phyloP scores from a whole-genome alignment of 2,888 invertebrate species.

The Xiphydria camelus region DNA sequence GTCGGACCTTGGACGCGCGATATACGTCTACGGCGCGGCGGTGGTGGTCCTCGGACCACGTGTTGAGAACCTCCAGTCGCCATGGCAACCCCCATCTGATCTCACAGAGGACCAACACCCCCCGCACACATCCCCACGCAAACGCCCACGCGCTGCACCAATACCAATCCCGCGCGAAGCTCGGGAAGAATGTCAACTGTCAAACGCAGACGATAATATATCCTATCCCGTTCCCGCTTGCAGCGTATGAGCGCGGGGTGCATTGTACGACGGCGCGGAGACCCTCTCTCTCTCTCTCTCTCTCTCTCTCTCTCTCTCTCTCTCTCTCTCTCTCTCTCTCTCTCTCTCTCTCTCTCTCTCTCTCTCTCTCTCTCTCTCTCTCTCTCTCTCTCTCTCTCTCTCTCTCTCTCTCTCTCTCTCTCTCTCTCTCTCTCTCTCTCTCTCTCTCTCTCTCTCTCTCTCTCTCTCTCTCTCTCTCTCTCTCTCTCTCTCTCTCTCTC shows the following conservation, averaged over 20 bases:
- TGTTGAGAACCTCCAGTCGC: slow-evolving; percentile 54
- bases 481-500: too few species aligned
- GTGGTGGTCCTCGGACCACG: slow-evolving; percentile 41
- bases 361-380: too few species aligned
- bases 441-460: too few species aligned
- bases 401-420: too few species aligned
- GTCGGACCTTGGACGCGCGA: slow-evolving; percentile 2
- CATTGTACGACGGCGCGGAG: background rate
- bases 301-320: too few species aligned
- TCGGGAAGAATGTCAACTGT: slow-evolving; percentile 33
- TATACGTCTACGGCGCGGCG: slow-evolving; percentile 9
- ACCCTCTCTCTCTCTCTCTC: too few species aligned
- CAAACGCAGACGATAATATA: slow-evolving; percentile 31
- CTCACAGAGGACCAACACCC: slow-evolving; percentile 38
- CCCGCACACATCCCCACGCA: slow-evolving; percentile 4
- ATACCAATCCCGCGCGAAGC: background rate
- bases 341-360: too few species aligned
- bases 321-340: too few species aligned
- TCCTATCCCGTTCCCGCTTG: background rate
- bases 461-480: too few species aligned
- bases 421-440: too few species aligned
- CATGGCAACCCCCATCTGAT: slow-evolving; percentile 52
- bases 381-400: too few species aligned
- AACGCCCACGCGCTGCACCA: slow-evolving; percentile 4
- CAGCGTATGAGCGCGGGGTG: background rate